These are phyloP conservation scores for Nemotelus nigrinus DNA, from an alignment of 2,888 invertebrate genomes.

Conservation along the genomic window DNA sequence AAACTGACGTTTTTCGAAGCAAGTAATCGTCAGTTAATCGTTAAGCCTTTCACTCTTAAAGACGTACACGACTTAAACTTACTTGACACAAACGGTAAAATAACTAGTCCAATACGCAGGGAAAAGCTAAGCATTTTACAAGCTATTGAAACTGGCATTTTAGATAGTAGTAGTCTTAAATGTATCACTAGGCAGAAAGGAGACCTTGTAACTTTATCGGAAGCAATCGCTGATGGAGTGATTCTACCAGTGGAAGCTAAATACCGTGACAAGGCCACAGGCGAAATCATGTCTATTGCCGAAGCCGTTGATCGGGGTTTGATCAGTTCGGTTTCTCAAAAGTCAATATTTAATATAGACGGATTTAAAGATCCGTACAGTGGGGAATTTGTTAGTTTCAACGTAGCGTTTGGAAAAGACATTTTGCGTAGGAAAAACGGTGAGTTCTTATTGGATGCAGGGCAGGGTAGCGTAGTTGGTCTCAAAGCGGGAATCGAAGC, in stretches of 20 bases:
- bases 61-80: constrained; percentile 84
- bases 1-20: constrained; percentile 84
- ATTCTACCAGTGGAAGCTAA: constrained; percentile 77
- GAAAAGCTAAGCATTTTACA: constrained; percentile 81
- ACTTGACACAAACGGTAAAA: constrained; percentile 78
- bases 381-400: constrained; percentile 84
- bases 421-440: constrained; percentile 78
- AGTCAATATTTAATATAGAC: constrained; percentile 91
- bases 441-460: constrained; percentile 77
- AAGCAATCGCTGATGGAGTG: constrained; percentile 84
- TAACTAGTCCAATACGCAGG: constrained; percentile 83
- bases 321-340: constrained; percentile 86
- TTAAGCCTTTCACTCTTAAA: constrained; percentile 92
- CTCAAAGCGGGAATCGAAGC: constrained; percentile 82
- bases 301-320: constrained; percentile 92
- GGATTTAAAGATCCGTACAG: constrained; percentile 86
- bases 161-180: constrained; percentile 85
- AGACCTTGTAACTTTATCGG: constrained; percentile 82
- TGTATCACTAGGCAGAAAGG: constrained; percentile 85
- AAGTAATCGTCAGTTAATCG: constrained; percentile 80
- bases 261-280: constrained; percentile 79
- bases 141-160: constrained; percentile 85
- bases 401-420: constrained; percentile 80
- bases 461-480: constrained; percentile 79
- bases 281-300: constrained; percentile 77